phyloP scores from a whole-genome alignment of 2,888 invertebrate genomes.

The Pachycephus smyrnensis region DNA sequence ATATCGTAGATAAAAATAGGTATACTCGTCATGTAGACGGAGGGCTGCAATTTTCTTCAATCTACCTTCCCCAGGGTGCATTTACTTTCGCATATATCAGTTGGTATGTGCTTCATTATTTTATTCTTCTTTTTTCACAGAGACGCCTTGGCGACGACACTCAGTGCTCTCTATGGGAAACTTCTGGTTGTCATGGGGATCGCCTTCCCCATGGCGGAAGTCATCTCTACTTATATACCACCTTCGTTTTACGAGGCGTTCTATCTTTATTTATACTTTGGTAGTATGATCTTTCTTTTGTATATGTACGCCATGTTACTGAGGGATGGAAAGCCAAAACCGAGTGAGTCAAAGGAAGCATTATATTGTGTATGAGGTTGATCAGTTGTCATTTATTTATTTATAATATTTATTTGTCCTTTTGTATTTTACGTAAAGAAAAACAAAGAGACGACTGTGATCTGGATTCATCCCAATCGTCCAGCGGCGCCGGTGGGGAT shows the following conservation, averaged over 20 bases:
- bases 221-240: slow-evolving; percentile 93
- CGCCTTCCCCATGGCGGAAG: slow-evolving; percentile 96
- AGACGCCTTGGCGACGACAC: slow-evolving; percentile 88
- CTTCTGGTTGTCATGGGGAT: slow-evolving; percentile 94
- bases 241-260: slow-evolving; percentile 94
- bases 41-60: neutral
- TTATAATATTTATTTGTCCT: neutral
- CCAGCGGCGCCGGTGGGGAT: slow-evolving; percentile 61
- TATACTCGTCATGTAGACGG: neutral
- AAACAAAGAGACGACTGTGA: slow-evolving; percentile 63
- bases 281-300: slow-evolving; percentile 86
- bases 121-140: slow-evolving; percentile 68
- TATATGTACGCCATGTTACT: slow-evolving; percentile 87
- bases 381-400: neutral
- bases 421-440: slow-evolving; percentile 31
- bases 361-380: neutral
- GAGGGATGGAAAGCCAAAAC: slow-evolving; percentile 72
- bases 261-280: slow-evolving; percentile 88
- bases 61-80: neutral
- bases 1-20: neutral
- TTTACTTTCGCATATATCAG: neutral
- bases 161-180: slow-evolving; percentile 94
- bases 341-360: slow-evolving; percentile 48
- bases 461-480: slow-evolving; percentile 63
- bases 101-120: neutral